phyloP scores from a whole-genome alignment of 2,113 vertebrate genomes.

The Ceyx margarethae region DNA sequence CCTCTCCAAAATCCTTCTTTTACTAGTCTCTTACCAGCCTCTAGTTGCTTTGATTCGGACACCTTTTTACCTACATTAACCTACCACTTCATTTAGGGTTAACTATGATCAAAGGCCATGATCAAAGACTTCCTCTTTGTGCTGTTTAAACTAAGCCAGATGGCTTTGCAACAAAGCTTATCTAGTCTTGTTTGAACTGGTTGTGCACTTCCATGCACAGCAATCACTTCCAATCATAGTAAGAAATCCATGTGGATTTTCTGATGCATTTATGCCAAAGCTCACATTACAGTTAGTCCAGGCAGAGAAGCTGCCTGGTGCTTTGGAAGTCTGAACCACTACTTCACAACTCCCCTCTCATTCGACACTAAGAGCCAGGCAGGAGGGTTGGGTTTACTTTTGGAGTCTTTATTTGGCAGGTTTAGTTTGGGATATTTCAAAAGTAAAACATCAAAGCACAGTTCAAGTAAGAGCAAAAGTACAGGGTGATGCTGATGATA shows the following conservation, averaged over 20 bases:
- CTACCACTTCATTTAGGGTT: constrained; percentile 60
- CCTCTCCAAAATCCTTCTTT: constrained; percentile 17
- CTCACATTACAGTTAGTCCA: constrained; percentile 20
- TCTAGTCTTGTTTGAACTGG: constrained; percentile 68
- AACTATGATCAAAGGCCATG: constrained; percentile 63
- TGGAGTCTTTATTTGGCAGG: neutral
- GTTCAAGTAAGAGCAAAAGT: neutral
- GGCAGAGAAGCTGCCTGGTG: neutral
- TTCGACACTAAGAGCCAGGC: neutral
- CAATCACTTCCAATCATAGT: constrained; percentile 53
- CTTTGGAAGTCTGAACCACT: neutral
- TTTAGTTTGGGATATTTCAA: neutral
- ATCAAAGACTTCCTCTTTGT: constrained; percentile 65
- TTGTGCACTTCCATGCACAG: constrained; percentile 23
- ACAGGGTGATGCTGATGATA: neutral
- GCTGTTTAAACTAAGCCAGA: constrained; percentile 66
- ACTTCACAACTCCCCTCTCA: neutral
- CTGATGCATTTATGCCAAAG: constrained; percentile 34
- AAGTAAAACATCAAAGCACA: neutral
- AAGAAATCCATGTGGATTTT: constrained; percentile 54
- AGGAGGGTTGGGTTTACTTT: neutral
- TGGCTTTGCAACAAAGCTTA: constrained; percentile 61
- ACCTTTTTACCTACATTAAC: constrained; percentile 58
- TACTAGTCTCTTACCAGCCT: neutral
- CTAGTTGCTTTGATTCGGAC: constrained; percentile 43